These are phyloP conservation scores for Enteromius viviparus DNA, from an alignment of 2,797 vertebrate species.

Conservation along the genomic window DNA sequence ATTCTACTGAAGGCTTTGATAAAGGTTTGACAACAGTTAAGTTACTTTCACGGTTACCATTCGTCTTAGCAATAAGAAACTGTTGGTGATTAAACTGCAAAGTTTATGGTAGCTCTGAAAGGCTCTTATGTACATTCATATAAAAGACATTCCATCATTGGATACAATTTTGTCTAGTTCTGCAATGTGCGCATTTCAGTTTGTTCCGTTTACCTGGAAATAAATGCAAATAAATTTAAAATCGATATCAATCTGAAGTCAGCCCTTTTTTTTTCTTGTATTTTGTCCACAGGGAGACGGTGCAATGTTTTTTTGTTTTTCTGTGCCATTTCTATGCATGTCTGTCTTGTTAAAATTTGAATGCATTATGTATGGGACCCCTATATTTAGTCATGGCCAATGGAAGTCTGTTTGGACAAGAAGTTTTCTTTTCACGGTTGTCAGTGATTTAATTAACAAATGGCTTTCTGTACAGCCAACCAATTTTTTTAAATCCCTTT, in stretches of 20 bases:
- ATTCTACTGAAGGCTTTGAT: background rate
- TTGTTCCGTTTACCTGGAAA: constrained; percentile 32
- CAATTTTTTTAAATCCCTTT: background rate
- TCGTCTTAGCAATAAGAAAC: background rate
- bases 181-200: constrained; percentile 13
- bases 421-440: background rate
- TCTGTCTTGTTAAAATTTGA: background rate
- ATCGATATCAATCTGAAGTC: background rate
- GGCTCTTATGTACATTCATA: background rate
- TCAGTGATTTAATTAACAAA: background rate
- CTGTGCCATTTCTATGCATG: background rate
- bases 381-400: background rate
- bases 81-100: background rate
- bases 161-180: background rate
- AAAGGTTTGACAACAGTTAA: background rate
- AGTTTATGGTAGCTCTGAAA: background rate
- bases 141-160: constrained; percentile 12
- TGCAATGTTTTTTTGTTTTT: background rate
- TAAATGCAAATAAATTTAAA: constrained; percentile 21
- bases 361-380: background rate
- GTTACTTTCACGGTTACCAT: background rate
- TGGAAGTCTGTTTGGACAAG: background rate
- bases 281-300: background rate
- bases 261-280: background rate
- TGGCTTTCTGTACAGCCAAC: background rate